Evolutionary conservation across 2,888 invertebrate genomes (phyloP), one percentile per base, ranked within the genome.

Genomic region (Aromia moschata): DNA sequence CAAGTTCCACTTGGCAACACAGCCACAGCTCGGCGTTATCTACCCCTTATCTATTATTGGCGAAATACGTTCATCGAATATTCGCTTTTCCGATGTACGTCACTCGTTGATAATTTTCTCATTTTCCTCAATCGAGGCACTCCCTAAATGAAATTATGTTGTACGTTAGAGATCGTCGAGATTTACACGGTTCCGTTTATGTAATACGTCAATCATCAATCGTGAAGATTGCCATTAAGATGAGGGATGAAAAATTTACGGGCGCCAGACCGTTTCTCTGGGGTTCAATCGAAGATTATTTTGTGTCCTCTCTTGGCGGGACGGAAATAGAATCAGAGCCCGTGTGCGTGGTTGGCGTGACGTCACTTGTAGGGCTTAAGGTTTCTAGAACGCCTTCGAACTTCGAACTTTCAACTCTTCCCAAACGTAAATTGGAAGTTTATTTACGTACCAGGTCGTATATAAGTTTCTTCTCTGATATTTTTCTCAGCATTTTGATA

Each of bases 1-100:
- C n/a, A n/a, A n/a, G n/a, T n/a, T n/a, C 25, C 7, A 25, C 11
- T 0, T 30, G 52, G 52, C 52, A 52, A 52, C 52, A 7, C 10
- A 1, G 52, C 41, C 7, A 3, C 31, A 18, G 38, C 11, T 17
- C 49, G 37, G 0, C 17, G 16, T 17, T 52, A 41, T 52, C 52
- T 41, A 40, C 11, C 16, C 31, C 31, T 51, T 41, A 52, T 52
- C 52, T 52, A 2, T 16, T 45, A 14, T 43, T n/a, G 20, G 31
- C 16, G 52, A 10, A 16, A 30, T 52, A 52, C 52, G 52, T 52
- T 41, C 41, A 52, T 41, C 41, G 31, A 52, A 41, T 41, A 52
- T 16, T 40, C 18, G 11, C 18, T 52, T 52, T 52, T 31, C n/a
- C 40, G n/a, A 41, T 11, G 31, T 16, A 41, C 52, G 52, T 52